Conservation (phyloP, 37 sponge, comb jelly and placozoan species). For the Eunapius fragilis region DNA sequence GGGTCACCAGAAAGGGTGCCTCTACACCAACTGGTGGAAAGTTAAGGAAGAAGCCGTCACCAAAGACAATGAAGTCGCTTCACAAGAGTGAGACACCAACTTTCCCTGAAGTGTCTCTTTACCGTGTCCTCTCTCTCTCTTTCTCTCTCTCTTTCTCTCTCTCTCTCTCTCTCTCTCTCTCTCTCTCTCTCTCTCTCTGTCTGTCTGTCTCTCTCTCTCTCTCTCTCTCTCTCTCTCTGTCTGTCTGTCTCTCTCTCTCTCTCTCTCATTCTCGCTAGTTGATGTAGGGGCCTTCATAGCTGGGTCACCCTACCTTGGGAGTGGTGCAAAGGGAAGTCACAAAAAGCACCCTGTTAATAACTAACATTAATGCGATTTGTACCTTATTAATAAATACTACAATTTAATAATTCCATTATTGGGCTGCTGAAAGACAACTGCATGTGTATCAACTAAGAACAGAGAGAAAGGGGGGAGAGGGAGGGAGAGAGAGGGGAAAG, state of each 20-base stretch:
- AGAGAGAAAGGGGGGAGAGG: too few species aligned
- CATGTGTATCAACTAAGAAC: too few species aligned
- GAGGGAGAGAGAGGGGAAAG: too few species aligned
- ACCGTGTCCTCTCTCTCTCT: neutral
- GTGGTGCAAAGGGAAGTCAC: too few species aligned
- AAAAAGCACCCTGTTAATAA: too few species aligned
- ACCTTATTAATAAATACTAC: too few species aligned
- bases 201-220: slow-evolving; percentile 13
- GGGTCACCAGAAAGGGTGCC: neutral
- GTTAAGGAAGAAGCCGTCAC: neutral
- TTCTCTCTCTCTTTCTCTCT: slow-evolving; percentile 15
- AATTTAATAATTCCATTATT: too few species aligned
- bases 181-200: slow-evolving; percentile 16
- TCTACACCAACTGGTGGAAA: neutral
- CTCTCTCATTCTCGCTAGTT: neutral
- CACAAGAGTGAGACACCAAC: neutral
- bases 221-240: neutral
- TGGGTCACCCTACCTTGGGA: too few species aligned
- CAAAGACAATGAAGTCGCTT: neutral
- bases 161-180: slow-evolving; percentile 20
- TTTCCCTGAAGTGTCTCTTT: neutral
- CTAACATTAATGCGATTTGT: too few species aligned
- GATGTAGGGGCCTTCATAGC: too few species aligned
- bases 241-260: slow-evolving; percentile 8
- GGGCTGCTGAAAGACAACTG: too few species aligned